phyloP scores from a whole-genome alignment of 2,113 vertebrate species.

The Corythornis cristatus region DNA sequence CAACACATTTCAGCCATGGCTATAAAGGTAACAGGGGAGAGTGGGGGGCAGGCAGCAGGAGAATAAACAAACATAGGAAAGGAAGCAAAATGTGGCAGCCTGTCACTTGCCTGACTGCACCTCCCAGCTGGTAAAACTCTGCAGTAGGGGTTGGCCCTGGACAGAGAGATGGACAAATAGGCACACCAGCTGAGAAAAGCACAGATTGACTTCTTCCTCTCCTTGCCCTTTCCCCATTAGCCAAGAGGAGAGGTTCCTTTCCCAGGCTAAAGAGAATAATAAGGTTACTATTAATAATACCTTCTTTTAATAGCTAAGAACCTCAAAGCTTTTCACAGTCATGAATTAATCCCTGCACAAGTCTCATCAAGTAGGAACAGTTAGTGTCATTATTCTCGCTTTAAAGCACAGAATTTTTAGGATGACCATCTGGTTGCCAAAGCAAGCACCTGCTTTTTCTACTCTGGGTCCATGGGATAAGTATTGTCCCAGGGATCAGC shows the following conservation, averaged over 20 bases:
- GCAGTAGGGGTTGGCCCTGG: not conserved
- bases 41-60: fast-evolving
- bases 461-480: too few relatives aligned
- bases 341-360: not conserved
- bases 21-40: not conserved
- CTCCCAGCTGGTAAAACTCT: not conserved
- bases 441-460: not conserved
- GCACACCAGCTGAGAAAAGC: not conserved
- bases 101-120: not conserved
- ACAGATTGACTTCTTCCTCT: not conserved
- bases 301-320: not conserved
- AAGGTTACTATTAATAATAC: not conserved
- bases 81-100: not conserved
- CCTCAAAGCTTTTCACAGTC: not conserved
- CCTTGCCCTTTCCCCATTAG: not conserved
- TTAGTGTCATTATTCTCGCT: not conserved
- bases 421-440: not conserved
- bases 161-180: not conserved
- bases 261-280: not conserved
- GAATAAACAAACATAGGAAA: not conserved
- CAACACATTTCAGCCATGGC: not conserved
- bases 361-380: not conserved
- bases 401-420: not conserved
- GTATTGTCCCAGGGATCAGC: not conserved
- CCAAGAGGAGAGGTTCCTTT: not conserved